Base-by-base conservation (phyloP, 30 jellyfish, hydroid and myxozoan species). In the Hydractinia symbiolongicarpus region DNA sequence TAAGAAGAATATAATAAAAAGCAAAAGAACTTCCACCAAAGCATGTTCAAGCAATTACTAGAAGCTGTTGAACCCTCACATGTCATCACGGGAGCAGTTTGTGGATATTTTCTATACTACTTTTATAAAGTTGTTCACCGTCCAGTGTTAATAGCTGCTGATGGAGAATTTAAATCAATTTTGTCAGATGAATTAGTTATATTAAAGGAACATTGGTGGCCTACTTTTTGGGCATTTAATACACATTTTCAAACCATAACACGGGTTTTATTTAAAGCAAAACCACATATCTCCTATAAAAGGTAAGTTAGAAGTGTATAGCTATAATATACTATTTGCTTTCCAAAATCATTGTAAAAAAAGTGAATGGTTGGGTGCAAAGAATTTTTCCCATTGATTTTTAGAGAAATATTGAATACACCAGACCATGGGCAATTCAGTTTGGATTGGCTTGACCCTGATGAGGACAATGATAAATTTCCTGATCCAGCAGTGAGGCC, bases 371-470 rank as follows among this genome's bases (percentile, higher is more conserved):
- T 30, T 19, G 10, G 49, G 8, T 78, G 82, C 79, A 40, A 17
- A 61, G 84, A 54, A 44, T 5, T 77, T 56, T 21, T 30, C 58
- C 11, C 49, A 1, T 8, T 40, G 5, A 9, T n/a, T 82, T 79
- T 8, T 75, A 90, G 97, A 57, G 96, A 90, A 73, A 81, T 77
- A 62, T 54, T 90, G 50, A 87, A 78, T n/a, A 86, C 96, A 14
- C 91, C 94, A 49, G 97, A 90, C 79, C 89, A 94, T 76, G 97
- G 97, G 0, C 72, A 79, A 81, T 55, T 86, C 7, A 78, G 97
- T 72, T 77, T 90, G 14, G 95, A 90, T 53, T 90, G 97, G 97
- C 50, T 90, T 30, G 21, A 82, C 7, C 87, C 85, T 80, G 96
- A 90, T 79, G 86, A 86, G 5, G 85, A 75, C 44, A 86, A 90